phyloP scores from a whole-genome alignment of 2,113 vertebrate genomes.

The Trinectes maculatus region DNA sequence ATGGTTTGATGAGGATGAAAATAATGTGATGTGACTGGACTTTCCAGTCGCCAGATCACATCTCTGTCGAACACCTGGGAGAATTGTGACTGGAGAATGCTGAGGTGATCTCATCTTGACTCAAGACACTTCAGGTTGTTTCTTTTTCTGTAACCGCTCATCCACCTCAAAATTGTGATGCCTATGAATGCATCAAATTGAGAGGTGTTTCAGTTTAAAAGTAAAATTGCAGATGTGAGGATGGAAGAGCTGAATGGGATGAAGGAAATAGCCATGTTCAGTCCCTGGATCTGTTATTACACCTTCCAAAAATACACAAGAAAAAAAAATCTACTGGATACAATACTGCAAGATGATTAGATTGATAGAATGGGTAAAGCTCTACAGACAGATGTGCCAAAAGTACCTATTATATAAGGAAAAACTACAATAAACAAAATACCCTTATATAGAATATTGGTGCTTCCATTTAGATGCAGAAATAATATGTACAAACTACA shows the following conservation, averaged over 20 bases:
- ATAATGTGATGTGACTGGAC: background rate
- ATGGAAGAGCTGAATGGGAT: no score
- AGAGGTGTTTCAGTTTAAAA: background rate
- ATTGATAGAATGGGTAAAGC: constrained; percentile 6
- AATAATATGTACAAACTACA: no score
- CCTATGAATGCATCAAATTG: background rate
- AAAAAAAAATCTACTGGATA: background rate
- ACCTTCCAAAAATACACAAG: background rate
- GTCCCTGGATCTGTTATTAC: background rate
- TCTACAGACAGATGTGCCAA: background rate
- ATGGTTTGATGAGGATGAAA: constrained; percentile 11
- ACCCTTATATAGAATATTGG: no score
- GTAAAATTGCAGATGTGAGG: no score
- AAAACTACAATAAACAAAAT: no score
- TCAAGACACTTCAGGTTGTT: background rate
- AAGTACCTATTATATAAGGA: background rate
- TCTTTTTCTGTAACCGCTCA: background rate
- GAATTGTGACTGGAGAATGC: no score
- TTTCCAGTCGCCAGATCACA: background rate
- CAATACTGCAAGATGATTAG: background rate
- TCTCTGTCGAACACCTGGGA: background rate
- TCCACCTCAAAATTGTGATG: background rate
- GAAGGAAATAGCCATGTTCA: constrained; percentile 2
- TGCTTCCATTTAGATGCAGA: no score
- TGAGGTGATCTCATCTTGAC: background rate